Base-by-base conservation (phyloP, 1,140 invertebrate genomes). In the Zaprionus gabonicus region DNA sequence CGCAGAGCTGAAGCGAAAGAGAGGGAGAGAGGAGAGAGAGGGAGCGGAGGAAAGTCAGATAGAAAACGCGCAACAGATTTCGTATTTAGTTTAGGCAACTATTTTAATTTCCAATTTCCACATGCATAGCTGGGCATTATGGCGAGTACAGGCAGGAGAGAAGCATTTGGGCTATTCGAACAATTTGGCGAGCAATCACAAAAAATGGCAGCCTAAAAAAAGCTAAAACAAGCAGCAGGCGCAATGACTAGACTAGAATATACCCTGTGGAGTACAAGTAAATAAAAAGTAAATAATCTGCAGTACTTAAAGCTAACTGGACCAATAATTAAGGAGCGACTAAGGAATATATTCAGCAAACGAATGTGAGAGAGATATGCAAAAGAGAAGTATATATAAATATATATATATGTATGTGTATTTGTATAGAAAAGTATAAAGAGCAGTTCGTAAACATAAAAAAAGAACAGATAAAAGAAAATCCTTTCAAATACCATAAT, bases 71-170 rank as follows among this genome's bases (percentile, higher is more conserved):
- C 41, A 38, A 67, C 58, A 60, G 49, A 56, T 76, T 66, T 76
- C 34, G 51, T 63, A 63, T 77, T 69, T 74, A 59, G 65, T 74
- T 78, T 69, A 69, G 70, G 64, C 64, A 77, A 68, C 71, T 55
- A 36, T 73, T 68, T 74, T 74, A 78, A 73, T 77, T 68, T 77
- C 44, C 73, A 76, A 76, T 76, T 76, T 76, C 73, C 68, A 59
- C 71, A 66, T 66, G 53, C 62, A 51, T 38, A 59, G 55, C 25
- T 34, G 51, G 53, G 31, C 53, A 65, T 68, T 76, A 71, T 71
- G 41, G 34, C 27, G 36, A 49, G 49, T 27, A 46, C 31, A 9
- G 31, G 56, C 27, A 56, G 41, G 7, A 9, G n/a, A 46, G n/a
- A 46, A 46, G n/a, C n/a, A 17, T 17, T 46, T 9, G 41, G 41